A percentile compares a stretch with the other conserved stretches of the same genome.
These are phyloP conservation scores for Agrypnus murinus DNA, from an alignment of 2,888 invertebrate genomes.

Conservation along the genomic window DNA sequence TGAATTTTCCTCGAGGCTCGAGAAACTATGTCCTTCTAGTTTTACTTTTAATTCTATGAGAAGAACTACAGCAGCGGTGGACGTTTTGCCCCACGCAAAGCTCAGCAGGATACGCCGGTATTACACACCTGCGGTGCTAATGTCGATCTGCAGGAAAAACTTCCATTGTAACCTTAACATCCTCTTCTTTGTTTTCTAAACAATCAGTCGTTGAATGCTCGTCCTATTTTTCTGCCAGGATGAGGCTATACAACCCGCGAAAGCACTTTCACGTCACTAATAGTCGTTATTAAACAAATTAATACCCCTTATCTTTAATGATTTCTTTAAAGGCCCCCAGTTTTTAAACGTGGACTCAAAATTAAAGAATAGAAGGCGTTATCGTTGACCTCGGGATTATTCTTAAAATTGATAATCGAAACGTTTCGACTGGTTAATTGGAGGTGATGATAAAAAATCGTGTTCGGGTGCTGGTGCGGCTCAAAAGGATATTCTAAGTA, in stretches of 20 bases:
- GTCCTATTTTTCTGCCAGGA: constrained; percentile 21
- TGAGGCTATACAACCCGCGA: constrained; percentile 9
- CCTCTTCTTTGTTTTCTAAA: constrained; percentile 25
- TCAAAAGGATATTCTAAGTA: not conserved
- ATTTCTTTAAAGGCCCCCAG: constrained; percentile 21
- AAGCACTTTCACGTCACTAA: constrained; percentile 30
- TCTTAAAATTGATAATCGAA: not conserved
- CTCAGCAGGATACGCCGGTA: constrained; percentile 32
- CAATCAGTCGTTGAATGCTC: not conserved
- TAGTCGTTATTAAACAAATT: constrained; percentile 27
- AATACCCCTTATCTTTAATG: constrained; percentile 28
- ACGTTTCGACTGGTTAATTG: constrained; percentile 5
- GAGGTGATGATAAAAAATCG: not conserved
- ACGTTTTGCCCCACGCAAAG: constrained; percentile 21
- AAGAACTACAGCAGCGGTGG: not conserved
- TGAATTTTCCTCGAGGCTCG: too few species aligned
- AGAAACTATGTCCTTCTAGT: not conserved
- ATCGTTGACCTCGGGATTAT: constrained; percentile 4
- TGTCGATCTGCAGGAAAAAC: constrained; percentile 23
- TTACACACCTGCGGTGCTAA: constrained; percentile 42
- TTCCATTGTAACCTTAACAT: not conserved
- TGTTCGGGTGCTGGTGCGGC: constrained; percentile 5
- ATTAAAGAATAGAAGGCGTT: constrained; percentile 18
- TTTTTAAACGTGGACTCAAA: constrained; percentile 19
- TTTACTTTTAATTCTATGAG: constrained; percentile 22